These are phyloP conservation scores for Calephelis nemesis DNA, from an alignment of 1,140 invertebrate species.

Conservation along the genomic window DNA sequence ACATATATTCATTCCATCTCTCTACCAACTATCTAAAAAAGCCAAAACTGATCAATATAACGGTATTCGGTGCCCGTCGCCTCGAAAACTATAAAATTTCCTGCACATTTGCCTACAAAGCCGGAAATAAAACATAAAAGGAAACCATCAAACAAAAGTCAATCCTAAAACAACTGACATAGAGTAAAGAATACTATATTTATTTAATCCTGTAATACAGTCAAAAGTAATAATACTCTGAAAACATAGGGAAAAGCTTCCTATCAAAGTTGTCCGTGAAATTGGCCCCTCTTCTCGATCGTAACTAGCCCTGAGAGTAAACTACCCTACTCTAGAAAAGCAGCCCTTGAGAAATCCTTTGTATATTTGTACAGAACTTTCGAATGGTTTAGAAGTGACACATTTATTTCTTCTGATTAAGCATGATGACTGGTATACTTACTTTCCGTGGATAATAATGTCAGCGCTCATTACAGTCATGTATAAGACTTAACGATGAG, in stretches of 20 bases:
- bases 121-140: too few species aligned
- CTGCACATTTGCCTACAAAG: too few species aligned
- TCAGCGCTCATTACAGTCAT: too few species aligned
- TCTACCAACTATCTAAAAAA: too few species aligned
- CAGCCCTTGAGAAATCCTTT: conserved; percentile 7
- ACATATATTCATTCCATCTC: too few species aligned
- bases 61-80: too few species aligned
- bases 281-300: conserved; percentile 18
- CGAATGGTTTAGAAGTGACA: conserved; percentile 1
- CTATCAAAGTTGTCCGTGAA: conserved; percentile 18
- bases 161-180: neutral
- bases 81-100: too few species aligned
- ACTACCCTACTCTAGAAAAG: conserved; percentile 10
- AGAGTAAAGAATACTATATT: neutral
- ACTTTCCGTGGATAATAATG: too few species aligned
- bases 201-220: neutral
- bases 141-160: neutral
- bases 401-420: neutral
- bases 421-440: too few species aligned
- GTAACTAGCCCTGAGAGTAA: conserved; percentile 16
- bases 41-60: too few species aligned
- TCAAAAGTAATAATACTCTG: conserved; percentile 12
- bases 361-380: neutral
- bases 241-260: conserved; percentile 16
- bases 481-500: too few species aligned